Percentiles rank a stretch among this genome's conserved stretches.
Conservation (phyloP, 1,140 invertebrate species). For the Palaemon carinicauda region DNA sequence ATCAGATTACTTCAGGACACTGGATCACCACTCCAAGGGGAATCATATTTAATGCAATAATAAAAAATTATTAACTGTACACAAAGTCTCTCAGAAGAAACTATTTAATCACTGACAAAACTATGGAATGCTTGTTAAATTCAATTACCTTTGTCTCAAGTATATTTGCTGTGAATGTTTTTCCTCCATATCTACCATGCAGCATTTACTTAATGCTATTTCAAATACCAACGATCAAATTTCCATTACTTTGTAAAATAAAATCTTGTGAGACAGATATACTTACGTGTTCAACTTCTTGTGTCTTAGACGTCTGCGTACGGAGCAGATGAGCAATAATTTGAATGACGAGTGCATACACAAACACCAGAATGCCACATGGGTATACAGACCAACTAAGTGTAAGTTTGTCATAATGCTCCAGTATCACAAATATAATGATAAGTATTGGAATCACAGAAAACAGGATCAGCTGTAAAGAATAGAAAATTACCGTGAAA, state of each 20-base stretch:
- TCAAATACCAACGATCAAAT: neutral
- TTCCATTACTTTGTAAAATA: neutral
- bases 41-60: too few species aligned
- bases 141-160: too few species aligned
- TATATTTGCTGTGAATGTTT: too few species aligned
- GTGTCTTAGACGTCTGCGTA: neutral
- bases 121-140: too few species aligned
- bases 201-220: neutral
- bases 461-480: slow-evolving; percentile 18
- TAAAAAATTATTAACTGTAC: too few species aligned
- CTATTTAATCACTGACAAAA: too few species aligned
- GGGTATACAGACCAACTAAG: neutral
- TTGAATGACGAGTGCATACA: slow-evolving; percentile 23
- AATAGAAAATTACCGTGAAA: neutral
- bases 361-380: neutral
- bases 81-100: too few species aligned
- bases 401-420: slow-evolving; percentile 2
- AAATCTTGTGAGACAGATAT: neutral
- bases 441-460: slow-evolving; percentile 18
- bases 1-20: too few species aligned
- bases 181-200: neutral
- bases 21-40: too few species aligned
- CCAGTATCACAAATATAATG: slow-evolving; percentile 30
- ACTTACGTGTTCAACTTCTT: slow-evolving; percentile 32
- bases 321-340: slow-evolving; percentile 7